These are phyloP conservation scores for Hemistola chrysoprasaria DNA, from an alignment of 2,888 invertebrate genomes.

Conservation along the genomic window DNA sequence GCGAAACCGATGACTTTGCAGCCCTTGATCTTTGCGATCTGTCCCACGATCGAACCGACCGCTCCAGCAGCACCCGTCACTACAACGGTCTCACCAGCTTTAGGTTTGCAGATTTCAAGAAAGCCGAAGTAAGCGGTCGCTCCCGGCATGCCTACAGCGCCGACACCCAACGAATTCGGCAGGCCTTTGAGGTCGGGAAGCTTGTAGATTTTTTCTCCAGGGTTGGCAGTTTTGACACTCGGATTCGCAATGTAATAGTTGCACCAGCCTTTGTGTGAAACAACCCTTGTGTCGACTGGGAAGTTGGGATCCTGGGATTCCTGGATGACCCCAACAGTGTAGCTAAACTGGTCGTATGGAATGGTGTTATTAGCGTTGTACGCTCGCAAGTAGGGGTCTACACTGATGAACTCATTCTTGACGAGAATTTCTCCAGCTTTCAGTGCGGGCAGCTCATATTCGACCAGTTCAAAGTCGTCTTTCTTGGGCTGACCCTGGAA, in stretches of 20 bases:
- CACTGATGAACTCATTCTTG: slow-evolving; percentile 49
- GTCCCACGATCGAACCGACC: slow-evolving; percentile 88
- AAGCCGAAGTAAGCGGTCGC: slow-evolving; percentile 88
- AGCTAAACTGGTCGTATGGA: slow-evolving; percentile 51
- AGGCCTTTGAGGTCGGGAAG: slow-evolving; percentile 78
- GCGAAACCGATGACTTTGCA: slow-evolving; percentile 85
- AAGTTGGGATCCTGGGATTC: slow-evolving; percentile 83
- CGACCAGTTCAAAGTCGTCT: slow-evolving; percentile 80
- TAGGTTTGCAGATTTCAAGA: slow-evolving; percentile 85
- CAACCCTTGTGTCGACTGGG: slow-evolving; percentile 82
- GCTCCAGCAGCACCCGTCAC: slow-evolving; percentile 89
- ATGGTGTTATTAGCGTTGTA: slow-evolving; percentile 30
- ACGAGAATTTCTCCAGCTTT: slow-evolving; percentile 73
- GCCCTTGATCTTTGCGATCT: slow-evolving; percentile 88
- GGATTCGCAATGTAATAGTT: slow-evolving; percentile 30
- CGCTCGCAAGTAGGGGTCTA: slow-evolving; percentile 45
- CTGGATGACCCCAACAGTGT: slow-evolving; percentile 64
- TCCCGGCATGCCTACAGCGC: slow-evolving; percentile 86
- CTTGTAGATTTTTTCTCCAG: slow-evolving; percentile 37
- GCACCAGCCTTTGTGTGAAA: slow-evolving; percentile 68
- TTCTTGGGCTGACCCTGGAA: slow-evolving; percentile 82
- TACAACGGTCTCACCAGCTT: slow-evolving; percentile 86
- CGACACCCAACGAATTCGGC: slow-evolving; percentile 80
- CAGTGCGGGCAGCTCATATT: slow-evolving; percentile 81
- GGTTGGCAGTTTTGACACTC: background rate